Conservation (phyloP, 2,888 invertebrate genomes). For the Hemaris fuciformis region DNA sequence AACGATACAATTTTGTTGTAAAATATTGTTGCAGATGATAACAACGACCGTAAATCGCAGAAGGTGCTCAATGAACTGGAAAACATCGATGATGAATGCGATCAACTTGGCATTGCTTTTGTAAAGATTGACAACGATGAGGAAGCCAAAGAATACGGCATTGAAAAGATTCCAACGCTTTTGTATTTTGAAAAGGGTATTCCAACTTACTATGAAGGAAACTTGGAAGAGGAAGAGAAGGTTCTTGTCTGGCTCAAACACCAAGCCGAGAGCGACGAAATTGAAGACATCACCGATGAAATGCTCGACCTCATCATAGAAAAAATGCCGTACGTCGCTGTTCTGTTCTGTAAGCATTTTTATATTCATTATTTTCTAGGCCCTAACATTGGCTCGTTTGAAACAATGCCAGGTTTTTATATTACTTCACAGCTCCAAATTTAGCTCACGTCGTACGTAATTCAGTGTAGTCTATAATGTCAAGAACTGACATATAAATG, state of each 20-base stretch:
- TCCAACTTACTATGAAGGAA: constrained; percentile 89
- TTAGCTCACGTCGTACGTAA: constrained; percentile 22
- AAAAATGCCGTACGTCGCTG: constrained; percentile 94
- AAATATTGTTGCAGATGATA: constrained; percentile 85
- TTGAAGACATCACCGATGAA: constrained; percentile 96
- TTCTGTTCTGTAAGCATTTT: constrained; percentile 91
- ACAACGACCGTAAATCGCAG: constrained; percentile 93
- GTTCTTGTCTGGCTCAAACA: constrained; percentile 92
- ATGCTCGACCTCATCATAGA: constrained; percentile 95
- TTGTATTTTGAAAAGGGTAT: constrained; percentile 91
- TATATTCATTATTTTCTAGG: constrained; percentile 19
- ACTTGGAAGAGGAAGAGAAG: constrained; percentile 94
- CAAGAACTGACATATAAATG: constrained; percentile 77
- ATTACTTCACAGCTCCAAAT: constrained; percentile 35
- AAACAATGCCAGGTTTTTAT: constrained; percentile 54
- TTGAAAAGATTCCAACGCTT: constrained; percentile 92
- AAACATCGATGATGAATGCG: constrained; percentile 96
- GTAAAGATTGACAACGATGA: constrained; percentile 95
- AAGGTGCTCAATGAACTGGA: constrained; percentile 93
- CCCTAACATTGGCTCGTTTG: constrained; percentile 51
- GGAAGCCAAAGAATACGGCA: constrained; percentile 94
- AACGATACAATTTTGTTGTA: neutral
- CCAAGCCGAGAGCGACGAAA: constrained; percentile 93
- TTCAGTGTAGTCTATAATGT: constrained; percentile 42
- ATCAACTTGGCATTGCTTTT: constrained; percentile 92